These are phyloP conservation scores for Ochropleura plecta DNA, from an alignment of 2,888 invertebrate genomes.

Conservation along the genomic window DNA sequence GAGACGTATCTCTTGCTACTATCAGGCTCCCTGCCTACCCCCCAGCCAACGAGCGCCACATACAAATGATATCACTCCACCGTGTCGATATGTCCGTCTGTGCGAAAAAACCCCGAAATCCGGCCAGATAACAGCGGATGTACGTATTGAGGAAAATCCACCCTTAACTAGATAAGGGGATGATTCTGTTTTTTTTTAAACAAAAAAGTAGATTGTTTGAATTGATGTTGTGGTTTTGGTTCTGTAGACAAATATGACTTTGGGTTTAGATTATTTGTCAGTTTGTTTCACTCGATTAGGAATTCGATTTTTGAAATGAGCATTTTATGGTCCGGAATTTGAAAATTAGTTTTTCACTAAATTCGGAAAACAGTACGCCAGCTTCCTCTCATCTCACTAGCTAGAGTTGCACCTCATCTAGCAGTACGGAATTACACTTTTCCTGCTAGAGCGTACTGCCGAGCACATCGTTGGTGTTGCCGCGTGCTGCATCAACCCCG, in stretches of 20 bases:
- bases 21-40: conserved; percentile 37
- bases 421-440: no score
- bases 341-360: background rate
- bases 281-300: background rate
- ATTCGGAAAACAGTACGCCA: no score
- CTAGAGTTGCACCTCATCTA: no score
- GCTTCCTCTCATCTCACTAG: no score
- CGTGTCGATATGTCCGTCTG: conserved; percentile 60
- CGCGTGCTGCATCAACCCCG: no score
- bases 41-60: conserved; percentile 24
- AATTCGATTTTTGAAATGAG: background rate
- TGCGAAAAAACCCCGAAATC: conserved; percentile 45
- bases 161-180: conserved; percentile 54
- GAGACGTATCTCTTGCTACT: conserved; percentile 31
- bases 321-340: background rate
- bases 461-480: no score
- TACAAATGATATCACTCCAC: conserved; percentile 58
- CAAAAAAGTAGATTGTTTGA: conserved; percentile 28
- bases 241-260: conserved; percentile 10
- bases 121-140: conserved; percentile 50
- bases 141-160: conserved; percentile 58
- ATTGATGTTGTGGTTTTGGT: conserved; percentile 1
- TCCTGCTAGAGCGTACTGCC: no score
- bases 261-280: background rate
- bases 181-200: conserved; percentile 50